Base-by-base conservation (phyloP, 1,140 invertebrate genomes). In the Psix sp. region DNA sequence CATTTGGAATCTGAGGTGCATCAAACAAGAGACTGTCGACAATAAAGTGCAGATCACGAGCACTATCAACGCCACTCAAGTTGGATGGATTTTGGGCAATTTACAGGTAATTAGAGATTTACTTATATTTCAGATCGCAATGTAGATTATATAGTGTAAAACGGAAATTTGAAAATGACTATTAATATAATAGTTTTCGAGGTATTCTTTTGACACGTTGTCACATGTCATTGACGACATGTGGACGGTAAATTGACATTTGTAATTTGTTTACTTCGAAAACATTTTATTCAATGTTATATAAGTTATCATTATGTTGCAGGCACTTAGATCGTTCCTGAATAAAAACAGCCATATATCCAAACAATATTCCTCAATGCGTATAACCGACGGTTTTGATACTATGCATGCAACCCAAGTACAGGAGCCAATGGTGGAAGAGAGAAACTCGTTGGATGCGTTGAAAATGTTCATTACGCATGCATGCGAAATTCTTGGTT, bases 401-500 rank as follows among this genome's bases (percentile, higher is more conserved):
- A 80, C 40, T 10, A 81, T 80, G 1, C 77, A 83, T 9, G 35
- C 70, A 10, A 82, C 39, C 48, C 79, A 83, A 46, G 74, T 83
- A 15, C 86, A 88, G 76, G 88, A 88, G 57, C 87, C 86, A 71
- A 77, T 89, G 75, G 82, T 87, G 18, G 91, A 92, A 81, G 91
- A 93, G 77, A 90, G 92, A 76, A 91, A 92, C 74, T 96, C 95
- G 0, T 84, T 98, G 17, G 91, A 92, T 57, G 91, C 94, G 13
- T 82, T 98, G 1, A 92, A 93, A 82, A 88, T 91, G 26, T 92
- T 97, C 72, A 90, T 97, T 16, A 90, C 88, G 54, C 92, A 96
- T 80, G 90, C 93, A 2, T 93, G 93, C 79, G 96, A 99, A 88
- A 94, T 98, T 74, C 86, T 99, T 24, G 94, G 94, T 17, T 86